Percentiles rank a stretch among this genome's conserved stretches.
These are phyloP conservation scores for Botia kubotai DNA, from an alignment of 2,797 vertebrate species.

Conservation along the genomic window DNA sequence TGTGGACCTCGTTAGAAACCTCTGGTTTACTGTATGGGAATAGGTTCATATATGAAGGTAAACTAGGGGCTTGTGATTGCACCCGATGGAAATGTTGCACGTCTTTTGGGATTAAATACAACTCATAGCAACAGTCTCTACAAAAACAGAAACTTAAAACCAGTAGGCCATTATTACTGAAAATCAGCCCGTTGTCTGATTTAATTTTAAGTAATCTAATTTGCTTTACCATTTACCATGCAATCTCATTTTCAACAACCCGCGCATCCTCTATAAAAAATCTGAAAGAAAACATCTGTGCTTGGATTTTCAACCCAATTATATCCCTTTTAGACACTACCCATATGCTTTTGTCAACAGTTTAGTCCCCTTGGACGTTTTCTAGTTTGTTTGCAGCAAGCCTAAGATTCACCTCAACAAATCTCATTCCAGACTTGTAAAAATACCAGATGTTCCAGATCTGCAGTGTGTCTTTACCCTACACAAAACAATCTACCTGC, in stretches of 20 bases:
- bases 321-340: slow-evolving; percentile 53
- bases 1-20: no score
- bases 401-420: slow-evolving; percentile 44
- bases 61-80: slow-evolving; percentile 1
- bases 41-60: slow-evolving; percentile 20
- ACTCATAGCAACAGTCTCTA: slow-evolving; percentile 22
- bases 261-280: slow-evolving; percentile 28
- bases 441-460: slow-evolving; percentile 53
- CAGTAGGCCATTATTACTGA: neutral
- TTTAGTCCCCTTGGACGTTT: slow-evolving; percentile 53
- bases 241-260: slow-evolving; percentile 31
- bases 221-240: neutral
- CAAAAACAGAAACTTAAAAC: slow-evolving; percentile 21
- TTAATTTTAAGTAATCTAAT: neutral
- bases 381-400: slow-evolving; percentile 16
- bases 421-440: slow-evolving; percentile 38
- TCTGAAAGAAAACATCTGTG: slow-evolving; percentile 50
- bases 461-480: neutral
- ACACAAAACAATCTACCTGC: neutral
- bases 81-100: slow-evolving; percentile 14
- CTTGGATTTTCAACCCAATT: slow-evolving; percentile 59
- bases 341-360: slow-evolving; percentile 60
- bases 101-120: slow-evolving; percentile 16
- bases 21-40: slow-evolving; percentile 9
- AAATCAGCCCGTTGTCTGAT: neutral